Evolutionary conservation across 2,113 vertebrate genomes (phyloP), one percentile per base, ranked within the genome.

Genomic region (Manacus vitellinus): DNA sequence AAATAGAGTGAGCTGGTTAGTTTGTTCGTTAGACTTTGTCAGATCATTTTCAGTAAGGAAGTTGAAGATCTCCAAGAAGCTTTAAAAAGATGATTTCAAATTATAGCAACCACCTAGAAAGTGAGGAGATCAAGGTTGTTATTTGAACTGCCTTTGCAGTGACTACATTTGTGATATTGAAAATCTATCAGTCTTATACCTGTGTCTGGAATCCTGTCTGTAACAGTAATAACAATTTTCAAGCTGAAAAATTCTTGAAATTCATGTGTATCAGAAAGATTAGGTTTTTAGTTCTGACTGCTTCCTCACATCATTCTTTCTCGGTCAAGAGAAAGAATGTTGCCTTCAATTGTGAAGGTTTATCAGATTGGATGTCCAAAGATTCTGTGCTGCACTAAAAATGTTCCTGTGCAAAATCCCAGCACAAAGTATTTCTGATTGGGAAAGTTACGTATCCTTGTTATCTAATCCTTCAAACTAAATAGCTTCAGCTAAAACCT

Each of bases 161-260:
- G 70, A 49, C 66, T 89, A 0, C 58, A 82, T 66, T 83, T 79
- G 78, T 82, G 63, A 83, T 19, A 21, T 9, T 22, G 35, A 56
- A 68, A 91, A 85, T 46, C 24, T 94, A 35, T 84, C 70, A 73
- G 47, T 72, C 66, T 83, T 37, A 6, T 5, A 43, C 30, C 22
- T 46, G 78, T 92, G 22, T 54, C 58, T 66, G 51, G 46, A 88
- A 85, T 68, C 67, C 63, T 20, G 25, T 72, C 83, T 80, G 10
- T 79, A 87, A 77, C 66, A 70, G 56, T 14, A 24, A 68, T 58
- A 73, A 44, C n/a, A 86, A 63, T 92, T 84, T 30, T 77, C 70
- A 52, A 84, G 83, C 56, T 54, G 61, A 96, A 87, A 92, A 73
- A 89, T 91, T 54, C 43, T 92, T 86, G 24, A 85, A 82, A 77